Base-by-base conservation (phyloP, 2,113 vertebrate genomes). In the Solea solea region DNA sequence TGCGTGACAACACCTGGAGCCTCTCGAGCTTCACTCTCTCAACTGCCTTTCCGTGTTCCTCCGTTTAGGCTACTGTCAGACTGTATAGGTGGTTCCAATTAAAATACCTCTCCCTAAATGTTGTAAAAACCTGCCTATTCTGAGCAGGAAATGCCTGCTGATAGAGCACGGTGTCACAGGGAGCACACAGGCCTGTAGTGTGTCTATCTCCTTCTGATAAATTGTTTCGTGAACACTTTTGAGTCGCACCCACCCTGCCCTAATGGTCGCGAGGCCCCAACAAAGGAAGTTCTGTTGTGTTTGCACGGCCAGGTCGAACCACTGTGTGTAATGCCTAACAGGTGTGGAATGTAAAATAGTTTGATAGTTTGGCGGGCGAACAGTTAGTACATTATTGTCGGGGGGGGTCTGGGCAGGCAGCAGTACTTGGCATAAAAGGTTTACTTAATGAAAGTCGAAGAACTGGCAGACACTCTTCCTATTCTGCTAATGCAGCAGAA, bases 301-400 rank as follows among this genome's bases (percentile, higher is more conserved):
- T 82, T 85, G 86, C 78, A 55, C n/a, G 65, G 84, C 80, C 84
- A 64, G 78, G 77, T 84, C 64, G 82, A 80, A 82, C 72, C 74
- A 48, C 84, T 74, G 84, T 55, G 72, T 72, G 86, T 91, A 91
- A 91, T 91, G 89, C 73, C 68, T 87, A 83, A 80, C 91, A 90
- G 91, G 90, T 93, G 91, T 91, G 88, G 86, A 89, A 89, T 90
- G 89, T 86, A 87, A 90, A 92, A 90, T 83, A 84, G 87, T 90
- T 91, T 89, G 87, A 91, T 89, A 80, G 84, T 90, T 86, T 89
- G 86, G 86, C 82, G 76, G 65, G 62, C 67, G 71, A 89, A 91
- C 88, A 85, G 87, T 87, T 81, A 66, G 74, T 81, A 82, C 82
- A 86, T 88, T 90, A 90, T 91, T 89, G 81, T 90, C 85, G 76